Evolutionary conservation across 2,113 vertebrate species (phyloP).

Genomic region (Cebus imitator): DNA sequence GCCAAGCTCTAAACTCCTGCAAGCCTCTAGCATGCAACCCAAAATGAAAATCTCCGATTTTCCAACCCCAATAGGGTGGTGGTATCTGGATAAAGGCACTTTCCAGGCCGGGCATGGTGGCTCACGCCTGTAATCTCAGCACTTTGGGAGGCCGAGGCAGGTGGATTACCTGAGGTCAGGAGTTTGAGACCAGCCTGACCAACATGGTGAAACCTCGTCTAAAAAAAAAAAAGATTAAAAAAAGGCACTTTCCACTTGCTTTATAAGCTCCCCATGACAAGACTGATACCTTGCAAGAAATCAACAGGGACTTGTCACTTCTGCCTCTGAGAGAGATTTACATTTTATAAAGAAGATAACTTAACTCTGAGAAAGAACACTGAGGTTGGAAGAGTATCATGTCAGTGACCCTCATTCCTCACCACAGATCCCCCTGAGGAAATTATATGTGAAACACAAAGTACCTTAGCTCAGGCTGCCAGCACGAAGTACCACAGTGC

Average conservation of each 20-base stretch:
- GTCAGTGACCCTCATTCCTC: not conserved
- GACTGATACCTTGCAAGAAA: not conserved
- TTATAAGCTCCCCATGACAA: not conserved
- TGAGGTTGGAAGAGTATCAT: not conserved
- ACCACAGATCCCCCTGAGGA: not conserved
- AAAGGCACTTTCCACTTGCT: not conserved
- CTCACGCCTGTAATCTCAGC: too few species aligned
- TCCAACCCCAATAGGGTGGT: not conserved
- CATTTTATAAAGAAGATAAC: not conserved
- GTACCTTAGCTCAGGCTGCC: not conserved
- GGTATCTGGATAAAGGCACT: not conserved
- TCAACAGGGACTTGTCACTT: not conserved
- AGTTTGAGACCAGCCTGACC: too few species aligned
- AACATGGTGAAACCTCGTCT: too few species aligned
- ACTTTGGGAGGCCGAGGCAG: too few species aligned
- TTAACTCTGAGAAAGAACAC: not conserved
- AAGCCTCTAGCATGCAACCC: not conserved
- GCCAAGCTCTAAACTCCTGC: not conserved
- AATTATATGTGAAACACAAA: not conserved
- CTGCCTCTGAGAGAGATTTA: not conserved
- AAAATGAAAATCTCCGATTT: not conserved
- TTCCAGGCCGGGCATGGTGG: too few species aligned
- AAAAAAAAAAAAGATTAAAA: not conserved
- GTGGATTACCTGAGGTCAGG: too few species aligned
- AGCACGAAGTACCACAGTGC: not conserved